Percentiles rank a stretch among this genome's conserved stretches.
Evolutionary conservation across 1,140 invertebrate genomes (phyloP).

Genomic region (Gerris buenoi): DNA sequence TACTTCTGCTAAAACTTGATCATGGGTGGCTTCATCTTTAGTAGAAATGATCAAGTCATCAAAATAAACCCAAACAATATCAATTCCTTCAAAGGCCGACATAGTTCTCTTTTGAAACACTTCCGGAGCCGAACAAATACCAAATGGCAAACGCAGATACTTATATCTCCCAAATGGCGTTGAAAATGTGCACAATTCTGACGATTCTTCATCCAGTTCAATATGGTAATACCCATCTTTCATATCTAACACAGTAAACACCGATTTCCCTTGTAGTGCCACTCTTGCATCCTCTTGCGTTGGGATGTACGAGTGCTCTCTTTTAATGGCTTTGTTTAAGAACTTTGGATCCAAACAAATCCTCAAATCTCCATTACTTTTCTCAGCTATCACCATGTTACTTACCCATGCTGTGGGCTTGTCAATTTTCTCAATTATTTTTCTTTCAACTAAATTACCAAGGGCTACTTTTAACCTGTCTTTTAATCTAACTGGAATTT

Average conservation of each 20-base stretch:
- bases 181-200: slow-evolving; percentile 22
- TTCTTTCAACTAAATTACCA: too few species aligned
- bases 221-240: slow-evolving; percentile 21
- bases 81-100: slow-evolving; percentile 13
- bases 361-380: too few species aligned
- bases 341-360: too few species aligned
- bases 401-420: too few species aligned
- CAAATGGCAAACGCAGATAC: slow-evolving; percentile 28
- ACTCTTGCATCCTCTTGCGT: too few species aligned
- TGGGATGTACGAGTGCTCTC: too few species aligned
- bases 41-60: slow-evolving; percentile 27
- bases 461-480: too few species aligned
- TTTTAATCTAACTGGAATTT: too few species aligned
- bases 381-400: too few species aligned
- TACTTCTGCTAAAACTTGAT: slow-evolving; percentile 20
- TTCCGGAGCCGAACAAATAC: slow-evolving; percentile 15
- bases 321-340: too few species aligned
- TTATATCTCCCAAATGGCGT: slow-evolving; percentile 27
- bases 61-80: slow-evolving; percentile 23
- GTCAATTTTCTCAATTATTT: too few species aligned
- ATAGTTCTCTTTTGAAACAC: background rate
- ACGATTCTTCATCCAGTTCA: slow-evolving; percentile 18
- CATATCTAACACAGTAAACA: slow-evolving; percentile 20
- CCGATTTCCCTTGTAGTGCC: too few species aligned
- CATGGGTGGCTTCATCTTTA: slow-evolving; percentile 18